A percentile compares a stretch with the other conserved stretches of the same genome.
phyloP scores from a whole-genome alignment of 2,113 vertebrate genomes.

The Shinisaurus crocodilurus region DNA sequence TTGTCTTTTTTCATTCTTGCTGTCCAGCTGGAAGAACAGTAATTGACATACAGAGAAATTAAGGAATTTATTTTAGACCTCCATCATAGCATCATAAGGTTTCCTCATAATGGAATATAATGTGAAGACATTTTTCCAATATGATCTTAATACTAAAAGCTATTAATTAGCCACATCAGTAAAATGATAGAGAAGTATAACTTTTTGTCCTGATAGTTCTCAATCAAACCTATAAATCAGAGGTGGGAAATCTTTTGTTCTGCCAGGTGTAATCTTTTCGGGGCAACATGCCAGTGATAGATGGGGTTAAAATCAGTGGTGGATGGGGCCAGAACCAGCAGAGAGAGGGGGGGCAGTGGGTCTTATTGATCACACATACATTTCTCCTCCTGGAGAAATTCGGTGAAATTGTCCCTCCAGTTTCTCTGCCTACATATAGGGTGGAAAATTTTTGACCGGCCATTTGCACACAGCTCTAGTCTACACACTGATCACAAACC shows the following conservation, averaged over 20 bases:
- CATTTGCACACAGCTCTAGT: background rate
- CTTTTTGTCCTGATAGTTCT: background rate
- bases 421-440: too few relatives aligned
- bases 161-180: background rate
- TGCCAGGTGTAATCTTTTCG: too few relatives aligned
- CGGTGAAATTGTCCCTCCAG: too few relatives aligned
- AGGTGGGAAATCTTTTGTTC: background rate
- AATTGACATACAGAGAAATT: background rate
- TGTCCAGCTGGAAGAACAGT: fast-evolving
- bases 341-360: too few relatives aligned
- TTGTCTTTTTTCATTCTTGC: background rate
- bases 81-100: background rate
- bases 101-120: background rate
- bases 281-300: too few relatives aligned
- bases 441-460: too few relatives aligned
- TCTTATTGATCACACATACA: too few relatives aligned
- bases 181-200: background rate
- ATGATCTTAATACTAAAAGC: background rate
- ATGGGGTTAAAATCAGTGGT: too few relatives aligned
- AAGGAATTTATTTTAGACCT: background rate
- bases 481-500: background rate
- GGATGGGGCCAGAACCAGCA: too few relatives aligned
- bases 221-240: background rate
- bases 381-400: too few relatives aligned
- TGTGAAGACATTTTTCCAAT: background rate